Evolutionary conservation across 2,888 invertebrate species (phyloP).

Genomic region (Gasteruption jaculator): DNA sequence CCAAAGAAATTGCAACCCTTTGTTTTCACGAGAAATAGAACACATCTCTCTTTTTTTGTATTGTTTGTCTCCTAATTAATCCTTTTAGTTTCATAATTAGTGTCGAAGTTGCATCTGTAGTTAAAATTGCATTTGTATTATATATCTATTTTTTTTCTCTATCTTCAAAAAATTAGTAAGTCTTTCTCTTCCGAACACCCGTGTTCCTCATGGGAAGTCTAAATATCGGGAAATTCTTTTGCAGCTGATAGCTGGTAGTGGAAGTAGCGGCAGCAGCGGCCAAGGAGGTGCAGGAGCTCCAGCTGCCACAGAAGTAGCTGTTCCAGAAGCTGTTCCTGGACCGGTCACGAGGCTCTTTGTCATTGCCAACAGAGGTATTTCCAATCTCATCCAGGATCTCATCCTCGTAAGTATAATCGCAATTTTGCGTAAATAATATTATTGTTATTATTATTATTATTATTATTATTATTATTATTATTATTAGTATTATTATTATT

Average conservation of each 20-base stretch:
- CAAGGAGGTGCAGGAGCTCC: too few species aligned
- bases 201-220: too few species aligned
- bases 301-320: conserved; percentile 45
- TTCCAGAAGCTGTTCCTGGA: conserved; percentile 80
- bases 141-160: conserved; percentile 17
- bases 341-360: conserved; percentile 83
- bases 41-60: conserved; percentile 13
- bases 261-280: conserved; percentile 58
- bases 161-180: conserved; percentile 22
- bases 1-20: too few species aligned
- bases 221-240: too few species aligned
- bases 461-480: too few species aligned
- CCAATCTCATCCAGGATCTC: conserved; percentile 82
- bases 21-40: conserved; percentile 8
- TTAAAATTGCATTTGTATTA: too few species aligned
- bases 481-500: too few species aligned
- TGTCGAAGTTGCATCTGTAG: too few species aligned
- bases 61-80: conserved; percentile 16
- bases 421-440: too few species aligned
- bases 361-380: conserved; percentile 81
- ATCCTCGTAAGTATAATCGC: conserved; percentile 73
- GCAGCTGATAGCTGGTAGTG: conserved; percentile 78
- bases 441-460: too few species aligned
- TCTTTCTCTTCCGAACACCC: too few species aligned
- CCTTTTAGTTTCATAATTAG: too few species aligned